Evolutionary conservation across 2,113 vertebrate genomes (phyloP).

Genomic region (Micromys minutus): DNA sequence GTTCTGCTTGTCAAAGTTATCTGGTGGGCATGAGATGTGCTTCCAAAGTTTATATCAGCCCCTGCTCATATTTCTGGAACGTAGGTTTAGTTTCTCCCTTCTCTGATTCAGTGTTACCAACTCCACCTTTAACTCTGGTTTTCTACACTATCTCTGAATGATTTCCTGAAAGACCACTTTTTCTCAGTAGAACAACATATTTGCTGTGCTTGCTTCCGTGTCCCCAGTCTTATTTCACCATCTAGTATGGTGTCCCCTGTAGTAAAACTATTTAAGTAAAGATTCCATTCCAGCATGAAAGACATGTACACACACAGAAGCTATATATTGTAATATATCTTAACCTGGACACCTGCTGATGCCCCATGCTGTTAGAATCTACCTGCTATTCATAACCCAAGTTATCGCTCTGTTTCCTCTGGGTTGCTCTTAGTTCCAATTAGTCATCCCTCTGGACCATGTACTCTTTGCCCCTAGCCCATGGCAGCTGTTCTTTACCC

Average conservation of each 20-base stretch:
- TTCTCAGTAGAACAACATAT: not conserved
- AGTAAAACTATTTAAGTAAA: too few species aligned
- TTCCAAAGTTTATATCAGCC: not conserved
- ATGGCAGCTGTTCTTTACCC: too few species aligned
- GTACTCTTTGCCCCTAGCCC: too few species aligned
- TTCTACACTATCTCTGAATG: not conserved
- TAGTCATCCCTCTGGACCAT: too few species aligned
- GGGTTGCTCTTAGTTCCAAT: too few species aligned
- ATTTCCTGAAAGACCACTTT: not conserved
- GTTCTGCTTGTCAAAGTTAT: not conserved
- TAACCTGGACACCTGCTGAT: too few species aligned
- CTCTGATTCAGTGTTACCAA: not conserved
- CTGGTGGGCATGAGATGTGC: not conserved
- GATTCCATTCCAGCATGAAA: too few species aligned
- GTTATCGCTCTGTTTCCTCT: too few species aligned
- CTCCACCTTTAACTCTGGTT: not conserved
- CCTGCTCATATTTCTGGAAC: rapidly evolving
- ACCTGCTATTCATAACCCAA: too few species aligned
- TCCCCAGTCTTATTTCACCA: not conserved
- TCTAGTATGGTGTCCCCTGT: not conserved
- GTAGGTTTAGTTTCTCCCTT: not conserved
- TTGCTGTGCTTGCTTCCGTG: not conserved
- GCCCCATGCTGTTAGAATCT: too few species aligned
- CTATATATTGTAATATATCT: too few species aligned
- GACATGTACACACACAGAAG: too few species aligned